Evolutionary conservation across 2,113 vertebrate species (phyloP), one percentile per base, ranked within the genome.

Genomic region (Capricornis sumatraensis): DNA sequence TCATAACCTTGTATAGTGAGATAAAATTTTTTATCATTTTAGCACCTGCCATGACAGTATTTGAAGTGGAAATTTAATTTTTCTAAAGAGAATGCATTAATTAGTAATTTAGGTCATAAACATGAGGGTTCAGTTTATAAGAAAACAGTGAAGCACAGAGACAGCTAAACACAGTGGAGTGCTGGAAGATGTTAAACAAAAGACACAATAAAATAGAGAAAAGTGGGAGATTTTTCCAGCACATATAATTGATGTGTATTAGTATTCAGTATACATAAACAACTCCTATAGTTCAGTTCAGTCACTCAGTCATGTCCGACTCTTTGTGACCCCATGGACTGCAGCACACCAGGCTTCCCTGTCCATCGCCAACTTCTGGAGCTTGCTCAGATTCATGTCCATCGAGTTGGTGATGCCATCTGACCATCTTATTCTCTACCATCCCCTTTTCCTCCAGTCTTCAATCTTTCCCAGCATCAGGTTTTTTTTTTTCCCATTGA

Each of bases 21-120:
- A 2, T 53, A 78, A 33, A 2, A 7, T 82, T 67, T 94, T 78
- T 89, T 67, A 45, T 85, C 83, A 89, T 74, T 47, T 47, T 91
- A 95, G 86, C 0, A 25, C 25, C 21, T 94, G 47, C 11, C 21
- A 15, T 53, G 36, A 91, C 27, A 50, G 2, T 50, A 33, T 64
- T 84, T 93, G 91, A 95, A 89, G 53, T 45, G 52, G 43, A n/a
- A 64, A 82, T 76, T 95, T 82, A 62, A 87, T 97, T 81, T 89
- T 89, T 27, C 45, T 91, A 85, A 62, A 62, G 27, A 58, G 6
- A 90, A 36, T 45, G 58, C 28, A 21, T 88, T 82, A 47, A 78
- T 23, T 47, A 82, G 25, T 58, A 67, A 91, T n/a, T 62, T 81
- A 96, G 28, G 76, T 95, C 40, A 84, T 55, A 82, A 50, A 84